These are phyloP conservation scores for Drosophila ezoana DNA, from an alignment of 2,888 invertebrate genomes.

Conservation along the genomic window DNA sequence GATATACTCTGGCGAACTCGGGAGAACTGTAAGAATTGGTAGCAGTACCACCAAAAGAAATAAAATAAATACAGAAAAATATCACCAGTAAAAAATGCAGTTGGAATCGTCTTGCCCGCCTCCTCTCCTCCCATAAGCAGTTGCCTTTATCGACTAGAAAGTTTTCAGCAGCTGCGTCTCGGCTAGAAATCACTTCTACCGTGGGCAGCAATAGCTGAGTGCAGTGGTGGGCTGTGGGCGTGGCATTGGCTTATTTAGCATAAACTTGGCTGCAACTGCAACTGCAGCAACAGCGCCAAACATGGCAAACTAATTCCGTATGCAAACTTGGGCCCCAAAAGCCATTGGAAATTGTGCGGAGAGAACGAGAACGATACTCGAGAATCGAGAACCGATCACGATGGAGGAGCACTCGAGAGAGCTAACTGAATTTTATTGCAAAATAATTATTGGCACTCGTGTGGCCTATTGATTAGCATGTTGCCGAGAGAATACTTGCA, in stretches of 20 bases:
- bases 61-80: conserved; percentile 75
- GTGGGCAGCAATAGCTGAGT: conserved; percentile 33
- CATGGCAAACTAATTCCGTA: conserved; percentile 76
- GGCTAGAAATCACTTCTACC: conserved; percentile 51
- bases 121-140: conserved; percentile 15
- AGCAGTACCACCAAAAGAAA: conserved; percentile 63
- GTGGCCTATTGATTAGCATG: conserved; percentile 81
- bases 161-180: conserved; percentile 55
- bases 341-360: conserved; percentile 62
- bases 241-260: conserved; percentile 74
- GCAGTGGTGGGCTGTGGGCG: conserved; percentile 38
- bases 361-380: conserved; percentile 1
- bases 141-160: conserved; percentile 57
- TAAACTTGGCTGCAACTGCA: conserved; percentile 62
- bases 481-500: conserved; percentile 29
- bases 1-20: conserved; percentile 37
- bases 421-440: conserved; percentile 78
- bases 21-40: conserved; percentile 71
- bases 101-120: conserved; percentile 38
- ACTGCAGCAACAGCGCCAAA: conserved; percentile 53
- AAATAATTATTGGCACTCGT: conserved; percentile 78
- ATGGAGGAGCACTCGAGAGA: conserved; percentile 50
- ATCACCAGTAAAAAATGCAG: conserved; percentile 35
- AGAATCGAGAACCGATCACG: conserved; percentile 10
- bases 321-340: conserved; percentile 75